These are phyloP conservation scores for Microcebus murinus DNA, from an alignment of 2,113 vertebrate species.

Conservation along the genomic window DNA sequence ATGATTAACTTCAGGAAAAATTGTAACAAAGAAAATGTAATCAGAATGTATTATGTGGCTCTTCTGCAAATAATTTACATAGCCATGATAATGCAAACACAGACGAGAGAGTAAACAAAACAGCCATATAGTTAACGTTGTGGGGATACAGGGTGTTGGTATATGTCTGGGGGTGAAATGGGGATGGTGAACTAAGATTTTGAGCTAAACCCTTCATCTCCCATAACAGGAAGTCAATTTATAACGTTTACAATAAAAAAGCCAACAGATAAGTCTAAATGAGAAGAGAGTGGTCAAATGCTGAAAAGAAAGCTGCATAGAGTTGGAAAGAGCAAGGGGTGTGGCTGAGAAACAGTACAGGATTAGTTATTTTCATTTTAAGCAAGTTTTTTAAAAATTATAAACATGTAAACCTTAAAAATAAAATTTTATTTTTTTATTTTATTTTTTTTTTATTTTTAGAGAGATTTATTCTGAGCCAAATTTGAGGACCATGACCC, in stretches of 20 bases:
- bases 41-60: neutral
- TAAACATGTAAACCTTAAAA: neutral
- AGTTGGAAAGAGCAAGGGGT: neutral
- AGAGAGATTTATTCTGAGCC: too few species aligned
- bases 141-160: neutral
- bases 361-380: neutral
- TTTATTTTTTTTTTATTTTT: too few species aligned
- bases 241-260: neutral
- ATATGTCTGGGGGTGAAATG: neutral
- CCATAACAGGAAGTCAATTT: neutral
- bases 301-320: neutral
- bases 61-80: neutral
- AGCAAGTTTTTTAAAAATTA: neutral
- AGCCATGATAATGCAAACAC: neutral
- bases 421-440: too few species aligned
- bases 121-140: neutral
- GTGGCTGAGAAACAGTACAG: neutral
- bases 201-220: neutral
- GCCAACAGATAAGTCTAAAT: neutral
- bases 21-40: neutral
- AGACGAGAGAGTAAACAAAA: neutral
- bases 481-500: too few species aligned
- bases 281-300: neutral
- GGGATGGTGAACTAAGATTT: neutral
- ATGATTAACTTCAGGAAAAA: neutral